Evolutionary conservation across 2,888 invertebrate species (phyloP), one percentile per base, ranked within the genome.

Genomic region (Pedicia rivosa): DNA sequence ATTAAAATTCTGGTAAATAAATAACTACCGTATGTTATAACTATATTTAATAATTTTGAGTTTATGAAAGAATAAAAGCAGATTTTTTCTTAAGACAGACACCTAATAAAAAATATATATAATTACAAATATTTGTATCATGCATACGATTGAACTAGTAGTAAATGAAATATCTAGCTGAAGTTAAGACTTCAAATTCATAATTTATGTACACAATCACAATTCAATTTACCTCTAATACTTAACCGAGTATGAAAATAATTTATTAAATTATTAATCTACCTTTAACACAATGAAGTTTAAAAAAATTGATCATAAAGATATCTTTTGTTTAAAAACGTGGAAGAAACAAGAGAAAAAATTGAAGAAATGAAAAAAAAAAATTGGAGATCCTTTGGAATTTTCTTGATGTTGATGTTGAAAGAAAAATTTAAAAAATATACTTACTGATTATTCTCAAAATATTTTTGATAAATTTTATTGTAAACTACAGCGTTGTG

Each of bases 401-500:
- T 14, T 72, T 78, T 40, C 61, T 90, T 12, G 74, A 80, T 12
- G 72, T 79, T 36, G 70, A 77, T 12, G 64, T 69, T 20, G 63
- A 64, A 75, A 13, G 68, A 74, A 39, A 66, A 67, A 36, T 81
- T 81, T 54, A 56, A 75, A 19, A 65, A 50, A 1, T 48, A 50
- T n/a, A n/a, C n/a, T n/a, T n/a, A 50, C 44, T 0, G 48, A 50
- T 5, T 56, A 51, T 25, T 51, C 48, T 3, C 57, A 56, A 35
- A 44, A 44, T 2, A 57, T 54, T 1, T 55, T 53, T 36, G 53
- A 57, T 28, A 43, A 51, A 3, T 47, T 56, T 13, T 67, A 70
- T 39, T 62, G 66, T 12, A 90, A 91, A 59, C 66, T 87, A 19
- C 67, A 71, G 34, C 66, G 79, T 4, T 86, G 82, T n/a, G n/a